Evolutionary conservation across 2,888 invertebrate genomes (phyloP).

Genomic region (Drosophila neotestacea): DNA sequence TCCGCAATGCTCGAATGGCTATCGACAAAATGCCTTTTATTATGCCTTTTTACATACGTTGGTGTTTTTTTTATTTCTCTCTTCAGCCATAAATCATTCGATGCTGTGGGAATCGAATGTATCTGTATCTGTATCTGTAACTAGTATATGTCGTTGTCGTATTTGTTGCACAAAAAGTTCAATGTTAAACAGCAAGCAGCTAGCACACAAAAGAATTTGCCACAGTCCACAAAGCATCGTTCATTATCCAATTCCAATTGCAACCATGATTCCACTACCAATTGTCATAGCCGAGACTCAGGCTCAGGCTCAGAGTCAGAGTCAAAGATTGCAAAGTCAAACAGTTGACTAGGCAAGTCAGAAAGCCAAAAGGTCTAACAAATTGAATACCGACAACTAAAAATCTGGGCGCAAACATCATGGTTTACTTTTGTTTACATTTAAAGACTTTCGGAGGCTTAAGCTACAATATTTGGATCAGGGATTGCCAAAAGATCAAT

Average conservation of each 20-base stretch:
- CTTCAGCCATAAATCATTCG: constrained; percentile 73
- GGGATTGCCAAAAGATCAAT: constrained; percentile 26
- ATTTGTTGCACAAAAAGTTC: constrained; percentile 67
- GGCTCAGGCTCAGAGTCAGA: constrained; percentile 16
- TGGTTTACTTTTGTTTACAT: constrained; percentile 43
- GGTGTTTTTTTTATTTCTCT: constrained; percentile 3
- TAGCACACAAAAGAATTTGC: constrained; percentile 73
- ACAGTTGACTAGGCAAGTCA: constrained; percentile 76
- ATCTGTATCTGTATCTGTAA: constrained; percentile 48
- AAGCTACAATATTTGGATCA: constrained; percentile 24
- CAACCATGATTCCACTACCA: constrained; percentile 43
- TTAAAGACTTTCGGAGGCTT: constrained; percentile 6
- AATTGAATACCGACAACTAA: constrained; percentile 56
- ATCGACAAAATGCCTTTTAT: constrained; percentile 61
- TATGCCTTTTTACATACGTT: constrained; percentile 69
- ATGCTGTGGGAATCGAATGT: constrained; percentile 73
- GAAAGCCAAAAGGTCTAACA: constrained; percentile 72
- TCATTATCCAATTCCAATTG: constrained; percentile 67
- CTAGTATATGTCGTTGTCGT: constrained; percentile 20
- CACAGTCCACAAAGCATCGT: constrained; percentile 80
- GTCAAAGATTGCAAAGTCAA: constrained; percentile 55
- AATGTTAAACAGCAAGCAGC: constrained; percentile 63
- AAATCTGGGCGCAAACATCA: constrained; percentile 62
- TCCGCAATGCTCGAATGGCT: constrained; percentile 69
- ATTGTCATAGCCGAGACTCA: constrained; percentile 42